These are phyloP conservation scores for Cheilosia vernalis DNA, from an alignment of 2,888 invertebrate genomes.

Conservation along the genomic window DNA sequence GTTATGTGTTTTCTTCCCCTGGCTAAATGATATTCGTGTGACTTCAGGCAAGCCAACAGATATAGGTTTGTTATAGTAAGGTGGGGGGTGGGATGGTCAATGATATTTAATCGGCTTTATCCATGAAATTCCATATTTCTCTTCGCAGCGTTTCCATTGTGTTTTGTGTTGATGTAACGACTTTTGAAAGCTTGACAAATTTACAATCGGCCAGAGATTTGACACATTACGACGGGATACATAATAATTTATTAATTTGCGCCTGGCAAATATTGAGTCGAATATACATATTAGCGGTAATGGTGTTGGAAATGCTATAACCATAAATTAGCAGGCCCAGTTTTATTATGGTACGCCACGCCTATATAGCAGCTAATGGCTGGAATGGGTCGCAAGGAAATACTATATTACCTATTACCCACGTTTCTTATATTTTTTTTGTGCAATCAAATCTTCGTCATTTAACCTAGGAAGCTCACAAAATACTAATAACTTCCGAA, in stretches of 20 bases:
- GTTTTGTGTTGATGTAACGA: conserved; percentile 5
- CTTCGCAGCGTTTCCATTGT: not conserved
- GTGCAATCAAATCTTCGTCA: not conserved
- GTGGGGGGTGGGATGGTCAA: no score
- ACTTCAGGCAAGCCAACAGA: conserved; percentile 1
- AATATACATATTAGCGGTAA: conserved; percentile 51
- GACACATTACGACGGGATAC: conserved; percentile 8
- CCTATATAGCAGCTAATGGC: not conserved
- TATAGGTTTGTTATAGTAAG: not conserved
- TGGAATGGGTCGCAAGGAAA: not conserved
- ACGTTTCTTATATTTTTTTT: no score
- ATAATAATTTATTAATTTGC: not conserved
- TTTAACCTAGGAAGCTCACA: conserved; percentile 15
- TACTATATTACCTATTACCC: not conserved
- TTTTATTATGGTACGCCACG: conserved; percentile 27
- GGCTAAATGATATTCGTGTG: conserved; percentile 28
- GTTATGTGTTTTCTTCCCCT: conserved; percentile 14
- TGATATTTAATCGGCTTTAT: not conserved
- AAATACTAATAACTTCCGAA: conserved; percentile 17
- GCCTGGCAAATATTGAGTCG: conserved; percentile 16
- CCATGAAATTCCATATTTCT: conserved; percentile 2
- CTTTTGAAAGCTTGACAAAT: conserved; percentile 65
- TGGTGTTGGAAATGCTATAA: conserved; percentile 54
- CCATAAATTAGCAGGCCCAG: conserved; percentile 58
- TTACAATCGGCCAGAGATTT: conserved; percentile 53